Evolutionary conservation across 2,797 vertebrate species (phyloP).

Genomic region (Apogon talboti): DNA sequence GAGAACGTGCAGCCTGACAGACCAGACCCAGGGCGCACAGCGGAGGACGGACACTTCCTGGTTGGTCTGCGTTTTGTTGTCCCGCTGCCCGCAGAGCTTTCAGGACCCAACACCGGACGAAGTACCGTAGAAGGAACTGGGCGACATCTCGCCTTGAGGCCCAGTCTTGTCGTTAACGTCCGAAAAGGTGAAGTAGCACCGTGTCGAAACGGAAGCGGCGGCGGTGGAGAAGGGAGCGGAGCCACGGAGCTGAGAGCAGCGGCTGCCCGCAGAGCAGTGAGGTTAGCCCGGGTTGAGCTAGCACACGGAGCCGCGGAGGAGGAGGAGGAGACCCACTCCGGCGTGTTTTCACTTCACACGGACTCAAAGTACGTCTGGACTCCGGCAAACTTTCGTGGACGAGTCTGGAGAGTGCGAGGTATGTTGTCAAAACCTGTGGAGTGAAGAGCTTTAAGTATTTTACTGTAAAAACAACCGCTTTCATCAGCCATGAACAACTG

Average conservation of each 20-base stretch:
- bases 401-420: constrained; percentile 48
- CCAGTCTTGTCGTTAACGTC: background rate
- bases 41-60: constrained; percentile 62
- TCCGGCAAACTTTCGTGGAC: constrained; percentile 11
- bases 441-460: background rate
- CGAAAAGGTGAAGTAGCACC: background rate
- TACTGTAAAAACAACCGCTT: no score
- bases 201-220: constrained; percentile 22
- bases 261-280: constrained; percentile 26
- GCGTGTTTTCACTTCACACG: background rate
- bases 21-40: constrained; percentile 5
- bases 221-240: constrained; percentile 18
- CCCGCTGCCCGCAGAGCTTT: constrained; percentile 29
- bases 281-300: constrained; percentile 61
- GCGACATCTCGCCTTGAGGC: background rate
- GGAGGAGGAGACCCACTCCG: no score
- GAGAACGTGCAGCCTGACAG: constrained; percentile 45
- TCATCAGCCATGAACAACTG: background rate
- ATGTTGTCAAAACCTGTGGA: background rate
- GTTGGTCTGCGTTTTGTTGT: constrained; percentile 51
- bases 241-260: constrained; percentile 14
- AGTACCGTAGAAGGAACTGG: background rate
- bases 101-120: constrained; percentile 17
- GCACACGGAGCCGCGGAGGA: constrained; percentile 20
- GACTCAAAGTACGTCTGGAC: constrained; percentile 16